Conservation (phyloP, 2,113 vertebrate species). For the Rhea americana region DNA sequence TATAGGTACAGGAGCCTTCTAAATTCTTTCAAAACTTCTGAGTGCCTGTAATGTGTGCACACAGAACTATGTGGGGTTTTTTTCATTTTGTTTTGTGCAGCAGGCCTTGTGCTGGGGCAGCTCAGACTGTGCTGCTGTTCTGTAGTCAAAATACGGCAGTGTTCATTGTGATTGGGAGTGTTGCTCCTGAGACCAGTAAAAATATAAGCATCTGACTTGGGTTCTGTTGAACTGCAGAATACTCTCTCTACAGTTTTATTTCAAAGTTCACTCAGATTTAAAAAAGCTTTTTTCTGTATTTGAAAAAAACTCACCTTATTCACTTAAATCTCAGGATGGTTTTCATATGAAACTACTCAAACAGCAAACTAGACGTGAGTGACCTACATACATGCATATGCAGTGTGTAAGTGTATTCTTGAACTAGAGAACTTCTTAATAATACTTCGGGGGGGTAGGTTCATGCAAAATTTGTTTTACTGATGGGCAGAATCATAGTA, state of each 20-base stretch:
- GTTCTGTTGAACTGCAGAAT: background rate
- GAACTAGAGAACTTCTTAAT: background rate
- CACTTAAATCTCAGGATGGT: background rate
- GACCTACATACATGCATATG: background rate
- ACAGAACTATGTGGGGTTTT: background rate
- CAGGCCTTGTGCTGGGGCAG: background rate
- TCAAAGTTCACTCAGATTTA: background rate
- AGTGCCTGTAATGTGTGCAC: rapidly evolving
- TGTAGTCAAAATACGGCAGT: background rate
- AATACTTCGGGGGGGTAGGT: background rate
- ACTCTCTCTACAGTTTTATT: background rate
- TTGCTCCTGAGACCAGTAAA: background rate
- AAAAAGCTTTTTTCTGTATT: background rate
- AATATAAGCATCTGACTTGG: background rate
- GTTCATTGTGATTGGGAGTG: rapidly evolving
- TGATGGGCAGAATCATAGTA: background rate
- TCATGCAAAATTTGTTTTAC: background rate
- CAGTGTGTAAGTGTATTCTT: background rate
- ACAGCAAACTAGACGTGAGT: background rate
- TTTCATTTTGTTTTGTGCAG: background rate
- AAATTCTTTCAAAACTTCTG: background rate
- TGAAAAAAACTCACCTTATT: background rate
- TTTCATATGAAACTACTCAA: background rate
- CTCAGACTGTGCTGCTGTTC: background rate
- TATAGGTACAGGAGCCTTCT: background rate